These are phyloP conservation scores for Napeogenes sylphis DNA, from an alignment of 2,888 invertebrate species.

Conservation along the genomic window DNA sequence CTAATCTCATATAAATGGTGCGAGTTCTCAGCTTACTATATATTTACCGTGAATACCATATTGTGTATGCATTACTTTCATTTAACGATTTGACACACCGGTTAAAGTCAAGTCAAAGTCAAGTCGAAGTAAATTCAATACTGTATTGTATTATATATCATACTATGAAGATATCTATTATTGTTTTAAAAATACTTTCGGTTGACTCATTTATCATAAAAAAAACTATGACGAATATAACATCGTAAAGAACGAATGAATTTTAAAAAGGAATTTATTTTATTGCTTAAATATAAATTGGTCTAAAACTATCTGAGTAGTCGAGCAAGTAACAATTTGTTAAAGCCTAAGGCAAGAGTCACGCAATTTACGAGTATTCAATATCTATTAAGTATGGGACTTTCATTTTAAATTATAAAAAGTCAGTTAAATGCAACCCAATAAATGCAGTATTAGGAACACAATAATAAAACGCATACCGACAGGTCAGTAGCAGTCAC, in stretches of 20 bases:
- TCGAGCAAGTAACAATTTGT: conserved; percentile 40
- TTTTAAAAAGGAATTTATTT: neutral
- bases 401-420: conserved; percentile 38
- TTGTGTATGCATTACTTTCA: too few species aligned
- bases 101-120: too few species aligned
- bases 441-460: conserved; percentile 2
- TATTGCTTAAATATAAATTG: neutral
- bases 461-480: neutral
- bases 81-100: too few species aligned
- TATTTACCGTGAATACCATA: too few species aligned
- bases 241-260: neutral
- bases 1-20: too few species aligned
- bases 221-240: neutral
- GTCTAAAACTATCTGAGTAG: conserved; percentile 30
- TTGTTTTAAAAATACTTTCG: too few species aligned
- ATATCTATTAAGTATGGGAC: conserved; percentile 41
- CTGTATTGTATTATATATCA: too few species aligned
- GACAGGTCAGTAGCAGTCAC: neutral
- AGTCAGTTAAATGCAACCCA: conserved; percentile 20
- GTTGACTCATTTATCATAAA: neutral
- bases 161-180: too few species aligned
- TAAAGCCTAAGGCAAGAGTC: conserved; percentile 39
- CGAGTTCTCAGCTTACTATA: too few species aligned
- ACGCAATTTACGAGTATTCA: conserved; percentile 45
- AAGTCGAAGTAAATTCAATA: too few species aligned